These are phyloP conservation scores for Drosophila mimica DNA, from an alignment of 2,888 invertebrate genomes.

Conservation along the genomic window DNA sequence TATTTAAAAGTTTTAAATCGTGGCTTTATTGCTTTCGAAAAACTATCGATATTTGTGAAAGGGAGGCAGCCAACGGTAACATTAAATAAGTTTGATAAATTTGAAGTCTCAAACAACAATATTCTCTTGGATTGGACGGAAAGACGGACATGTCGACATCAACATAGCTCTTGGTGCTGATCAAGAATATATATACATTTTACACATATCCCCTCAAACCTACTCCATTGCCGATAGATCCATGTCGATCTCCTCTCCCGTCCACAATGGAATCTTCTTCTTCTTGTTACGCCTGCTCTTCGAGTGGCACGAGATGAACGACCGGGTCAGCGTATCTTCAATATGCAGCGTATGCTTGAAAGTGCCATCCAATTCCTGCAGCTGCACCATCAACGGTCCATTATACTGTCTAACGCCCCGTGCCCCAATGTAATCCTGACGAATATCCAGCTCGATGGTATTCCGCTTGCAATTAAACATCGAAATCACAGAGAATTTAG, in stretches of 20 bases:
- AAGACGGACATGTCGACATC: too few species aligned
- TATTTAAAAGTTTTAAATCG: too few species aligned
- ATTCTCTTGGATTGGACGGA: too few species aligned
- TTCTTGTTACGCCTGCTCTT: constrained; percentile 99
- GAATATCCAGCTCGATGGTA: constrained; percentile 98
- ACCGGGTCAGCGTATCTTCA: constrained; percentile 97
- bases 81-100: too few species aligned
- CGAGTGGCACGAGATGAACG: constrained; percentile 99
- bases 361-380: constrained; percentile 99
- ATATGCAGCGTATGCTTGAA: constrained; percentile 98
- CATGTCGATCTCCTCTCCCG: constrained; percentile 99
- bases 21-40: too few species aligned
- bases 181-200: background rate
- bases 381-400: constrained; percentile 96
- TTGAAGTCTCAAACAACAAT: too few species aligned
- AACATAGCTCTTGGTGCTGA: too few species aligned
- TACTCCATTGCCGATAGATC: constrained; percentile 98
- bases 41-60: too few species aligned
- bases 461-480: constrained; percentile 98
- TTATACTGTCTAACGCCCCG: constrained; percentile 95
- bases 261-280: constrained; percentile 98
- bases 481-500: constrained; percentile 95
- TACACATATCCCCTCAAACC: constrained; percentile 79
- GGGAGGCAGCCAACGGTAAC: too few species aligned
- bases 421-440: constrained; percentile 94